Base-by-base conservation (phyloP, 2,113 vertebrate species). In the Pyrgilauda ruficollis region DNA sequence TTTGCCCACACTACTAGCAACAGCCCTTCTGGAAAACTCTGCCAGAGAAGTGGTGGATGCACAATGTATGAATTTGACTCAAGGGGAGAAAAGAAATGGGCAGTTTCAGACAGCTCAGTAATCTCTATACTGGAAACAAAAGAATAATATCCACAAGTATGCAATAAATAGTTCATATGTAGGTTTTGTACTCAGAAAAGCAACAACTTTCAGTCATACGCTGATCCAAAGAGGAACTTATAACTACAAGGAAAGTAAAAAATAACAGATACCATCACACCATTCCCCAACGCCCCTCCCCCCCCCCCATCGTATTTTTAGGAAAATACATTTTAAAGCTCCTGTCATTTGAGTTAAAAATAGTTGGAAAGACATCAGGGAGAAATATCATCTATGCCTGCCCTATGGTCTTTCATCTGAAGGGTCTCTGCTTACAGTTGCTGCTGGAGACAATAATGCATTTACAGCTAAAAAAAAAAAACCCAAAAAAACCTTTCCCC, bases 251-350 rank as follows among this genome's bases (percentile, higher is more conserved):
- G 23, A 49, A 39, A 28, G 16, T 41, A 49, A 64, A 86, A 95
- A 55, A 28, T 35, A 80, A 84, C 8, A 77, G 28, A 70, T 50
- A 47, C 1, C 0, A 2, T 35, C 22, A 62, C 4, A 81, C 19
- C 22, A 20, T 41, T 9, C 4, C 16, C 17, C 26, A 37, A 37
- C 37, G 37, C 6, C 18, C 2, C 4, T 4, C 11, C 4, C 6
- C 13, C 50, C 47, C 14, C 35, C 35, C 35, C 35, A n/a, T n/a
- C n/a, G n/a, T 6, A 16, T 70, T 93, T 72, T 63, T 46, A 50
- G 24, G 20, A 84, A 90, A 93, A 58, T 13, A 44, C 6, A 41
- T 73, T 41, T 89, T 77, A 70, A 89, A 70, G 15, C 5, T 74
- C 21, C 74, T 82, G 33, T 27, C 7, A 47, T 59, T 73, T 80